phyloP scores from a whole-genome alignment of 2,888 invertebrate genomes.

The Protodeltote pygarga region DNA sequence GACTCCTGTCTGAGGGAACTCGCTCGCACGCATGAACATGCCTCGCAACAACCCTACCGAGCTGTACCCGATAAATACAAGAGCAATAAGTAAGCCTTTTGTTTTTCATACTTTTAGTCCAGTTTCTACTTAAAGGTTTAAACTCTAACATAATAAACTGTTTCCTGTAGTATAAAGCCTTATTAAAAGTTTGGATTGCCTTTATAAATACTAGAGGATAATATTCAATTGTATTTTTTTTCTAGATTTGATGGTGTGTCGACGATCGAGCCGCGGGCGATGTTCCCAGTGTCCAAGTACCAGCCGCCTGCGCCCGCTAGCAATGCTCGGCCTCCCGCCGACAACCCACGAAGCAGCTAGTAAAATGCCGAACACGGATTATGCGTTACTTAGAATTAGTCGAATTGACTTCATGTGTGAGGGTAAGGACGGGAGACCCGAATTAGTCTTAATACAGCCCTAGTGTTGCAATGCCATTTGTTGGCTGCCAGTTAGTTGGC shows the following conservation, averaged over 20 bases:
- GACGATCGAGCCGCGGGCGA: conserved; percentile 69
- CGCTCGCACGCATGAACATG: conserved; percentile 90
- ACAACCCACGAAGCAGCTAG: conserved; percentile 58
- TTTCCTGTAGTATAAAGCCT: too few species aligned
- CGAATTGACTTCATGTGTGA: conserved; percentile 27
- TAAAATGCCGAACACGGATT: conserved; percentile 12
- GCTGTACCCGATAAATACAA: conserved; percentile 97
- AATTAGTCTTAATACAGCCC: conserved; percentile 28
- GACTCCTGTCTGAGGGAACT: conserved; percentile 89
- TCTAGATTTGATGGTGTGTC: conserved; percentile 78
- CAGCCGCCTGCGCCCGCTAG: conserved; percentile 57
- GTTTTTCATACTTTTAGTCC: background rate
- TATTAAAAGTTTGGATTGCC: too few species aligned
- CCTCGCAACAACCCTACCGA: conserved; percentile 90
- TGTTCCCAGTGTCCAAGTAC: conserved; percentile 74
- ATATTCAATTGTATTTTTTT: background rate
- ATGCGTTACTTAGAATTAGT: conserved; percentile 29
- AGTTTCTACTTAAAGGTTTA: too few species aligned
- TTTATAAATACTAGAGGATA: background rate
- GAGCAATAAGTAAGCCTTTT: conserved; percentile 87
- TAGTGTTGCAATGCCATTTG: conserved; percentile 22
- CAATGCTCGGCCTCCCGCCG: conserved; percentile 47
- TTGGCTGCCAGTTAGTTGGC: conserved; percentile 33
- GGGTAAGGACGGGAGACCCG: conserved; percentile 27
- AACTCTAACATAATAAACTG: too few species aligned